Percentiles rank a stretch among this genome's conserved stretches.
Evolutionary conservation across 1,140 invertebrate genomes (phyloP).

Genomic region (Zaprionus vittiger): DNA sequence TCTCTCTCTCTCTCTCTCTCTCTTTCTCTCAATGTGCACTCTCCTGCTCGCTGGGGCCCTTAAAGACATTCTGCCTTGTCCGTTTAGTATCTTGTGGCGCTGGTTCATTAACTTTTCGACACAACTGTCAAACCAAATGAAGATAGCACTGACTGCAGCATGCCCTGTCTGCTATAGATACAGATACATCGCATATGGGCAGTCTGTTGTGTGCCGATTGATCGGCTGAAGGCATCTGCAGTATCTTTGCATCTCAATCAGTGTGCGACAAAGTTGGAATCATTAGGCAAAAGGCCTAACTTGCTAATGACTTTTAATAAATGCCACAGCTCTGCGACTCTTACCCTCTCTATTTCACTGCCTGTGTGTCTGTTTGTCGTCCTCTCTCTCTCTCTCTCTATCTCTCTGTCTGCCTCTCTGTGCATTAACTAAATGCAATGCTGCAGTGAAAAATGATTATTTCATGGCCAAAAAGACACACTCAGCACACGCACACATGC

Average conservation of each 20-base stretch:
- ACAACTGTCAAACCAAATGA: conserved; percentile 68
- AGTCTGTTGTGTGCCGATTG: conserved; percentile 73
- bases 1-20: conserved; percentile 10
- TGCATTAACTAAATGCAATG: conserved; percentile 72
- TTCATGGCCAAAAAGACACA: conserved; percentile 68
- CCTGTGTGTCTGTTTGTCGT: not conserved
- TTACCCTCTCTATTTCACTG: not conserved
- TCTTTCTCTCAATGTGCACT: not conserved
- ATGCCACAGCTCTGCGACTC: conserved; percentile 41
- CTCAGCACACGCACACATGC: conserved; percentile 3
- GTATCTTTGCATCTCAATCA: conserved; percentile 54
- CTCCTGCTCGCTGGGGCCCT: not conserved
- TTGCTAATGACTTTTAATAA: conserved; percentile 73
- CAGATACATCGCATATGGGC: conserved; percentile 51
- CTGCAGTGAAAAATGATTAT: conserved; percentile 71
- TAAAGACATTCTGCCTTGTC: too few relatives aligned
- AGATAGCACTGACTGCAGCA: conserved; percentile 34
- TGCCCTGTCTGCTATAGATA: not conserved
- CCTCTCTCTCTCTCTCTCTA: not conserved
- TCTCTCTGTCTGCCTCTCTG: not conserved
- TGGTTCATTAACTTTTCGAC: conserved; percentile 66
- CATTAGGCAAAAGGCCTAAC: conserved; percentile 30
- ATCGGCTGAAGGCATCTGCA: conserved; percentile 43
- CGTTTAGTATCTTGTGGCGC: not conserved
- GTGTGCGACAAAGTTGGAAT: conserved; percentile 36